A percentile compares a stretch with the other conserved stretches of the same genome.
Evolutionary conservation across 2,113 vertebrate species (phyloP).

Genomic region (Shinisaurus crocodilurus): DNA sequence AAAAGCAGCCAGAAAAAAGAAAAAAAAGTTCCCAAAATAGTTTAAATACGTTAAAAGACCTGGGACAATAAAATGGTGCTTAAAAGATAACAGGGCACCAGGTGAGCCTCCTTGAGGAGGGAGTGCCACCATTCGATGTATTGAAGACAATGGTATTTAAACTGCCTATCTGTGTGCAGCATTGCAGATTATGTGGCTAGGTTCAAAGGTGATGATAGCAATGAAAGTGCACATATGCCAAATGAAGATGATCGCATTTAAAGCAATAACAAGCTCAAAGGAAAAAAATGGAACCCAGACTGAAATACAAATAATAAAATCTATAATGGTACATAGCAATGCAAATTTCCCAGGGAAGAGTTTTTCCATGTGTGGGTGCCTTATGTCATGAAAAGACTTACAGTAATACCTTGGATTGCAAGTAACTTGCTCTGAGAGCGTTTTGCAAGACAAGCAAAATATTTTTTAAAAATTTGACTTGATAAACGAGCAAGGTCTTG

Average conservation of each 20-base stretch:
- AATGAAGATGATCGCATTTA: slow-evolving; percentile 74
- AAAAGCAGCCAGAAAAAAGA: background rate
- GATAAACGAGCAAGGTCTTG: too few relatives aligned
- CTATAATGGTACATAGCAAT: slow-evolving; percentile 78
- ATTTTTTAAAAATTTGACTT: too few relatives aligned
- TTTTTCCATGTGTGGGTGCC: slow-evolving; percentile 75
- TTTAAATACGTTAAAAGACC: background rate
- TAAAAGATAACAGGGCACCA: background rate
- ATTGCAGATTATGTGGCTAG: slow-evolving; percentile 50
- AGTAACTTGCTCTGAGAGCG: too few relatives aligned
- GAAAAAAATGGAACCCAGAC: slow-evolving; percentile 74
- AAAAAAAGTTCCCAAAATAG: too few relatives aligned
- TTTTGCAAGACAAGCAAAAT: too few relatives aligned
- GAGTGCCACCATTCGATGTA: background rate
- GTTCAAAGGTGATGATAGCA: slow-evolving; percentile 59
- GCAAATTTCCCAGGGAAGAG: slow-evolving; percentile 75
- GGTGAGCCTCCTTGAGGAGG: background rate
- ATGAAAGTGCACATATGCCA: slow-evolving; percentile 71
- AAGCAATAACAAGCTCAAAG: slow-evolving; percentile 73
- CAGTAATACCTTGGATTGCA: too few relatives aligned
- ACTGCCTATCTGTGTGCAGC: slow-evolving; percentile 18
- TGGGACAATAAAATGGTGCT: background rate
- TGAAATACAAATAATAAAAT: slow-evolving; percentile 77
- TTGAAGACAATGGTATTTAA: background rate
- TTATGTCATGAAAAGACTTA: slow-evolving; percentile 76